A percentile compares a stretch with the other conserved stretches of the same genome.
Conservation (phyloP, 2,113 vertebrate species). For the Danionella cerebrum region DNA sequence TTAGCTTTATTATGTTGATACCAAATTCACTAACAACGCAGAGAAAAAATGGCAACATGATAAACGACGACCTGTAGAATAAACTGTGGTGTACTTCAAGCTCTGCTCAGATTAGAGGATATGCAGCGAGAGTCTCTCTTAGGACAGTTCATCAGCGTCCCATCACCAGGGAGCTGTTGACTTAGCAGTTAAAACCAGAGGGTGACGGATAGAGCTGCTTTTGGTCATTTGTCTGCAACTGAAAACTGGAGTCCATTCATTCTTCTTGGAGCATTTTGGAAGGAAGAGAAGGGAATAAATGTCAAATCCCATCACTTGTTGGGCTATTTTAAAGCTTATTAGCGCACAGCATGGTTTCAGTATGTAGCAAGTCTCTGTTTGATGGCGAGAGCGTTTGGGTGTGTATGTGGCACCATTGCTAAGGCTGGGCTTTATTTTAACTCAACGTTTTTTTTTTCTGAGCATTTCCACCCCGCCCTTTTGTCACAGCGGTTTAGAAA, state of each 20-base stretch:
- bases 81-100: background rate
- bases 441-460: slow-evolving; percentile 10
- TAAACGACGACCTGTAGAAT: no score
- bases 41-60: no score
- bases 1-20: no score
- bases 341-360: background rate
- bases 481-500: slow-evolving; percentile 13
- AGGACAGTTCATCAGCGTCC: slow-evolving; percentile 5
- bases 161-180: background rate
- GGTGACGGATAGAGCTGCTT: background rate
- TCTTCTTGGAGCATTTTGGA: background rate
- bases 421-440: background rate
- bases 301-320: slow-evolving; percentile 13
- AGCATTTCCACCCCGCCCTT: background rate
- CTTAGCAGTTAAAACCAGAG: background rate
- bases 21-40: no score
- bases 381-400: background rate
- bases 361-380: background rate
- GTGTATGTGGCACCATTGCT: background rate
- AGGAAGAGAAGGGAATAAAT: background rate
- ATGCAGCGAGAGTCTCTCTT: background rate
- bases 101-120: background rate
- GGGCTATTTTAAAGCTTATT: slow-evolving; percentile 7
- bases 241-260: background rate
- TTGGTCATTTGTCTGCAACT: background rate